A percentile compares a stretch with the other conserved stretches of the same genome.
Conservation (phyloP, 1,140 invertebrate species). For the Limonius californicus region DNA sequence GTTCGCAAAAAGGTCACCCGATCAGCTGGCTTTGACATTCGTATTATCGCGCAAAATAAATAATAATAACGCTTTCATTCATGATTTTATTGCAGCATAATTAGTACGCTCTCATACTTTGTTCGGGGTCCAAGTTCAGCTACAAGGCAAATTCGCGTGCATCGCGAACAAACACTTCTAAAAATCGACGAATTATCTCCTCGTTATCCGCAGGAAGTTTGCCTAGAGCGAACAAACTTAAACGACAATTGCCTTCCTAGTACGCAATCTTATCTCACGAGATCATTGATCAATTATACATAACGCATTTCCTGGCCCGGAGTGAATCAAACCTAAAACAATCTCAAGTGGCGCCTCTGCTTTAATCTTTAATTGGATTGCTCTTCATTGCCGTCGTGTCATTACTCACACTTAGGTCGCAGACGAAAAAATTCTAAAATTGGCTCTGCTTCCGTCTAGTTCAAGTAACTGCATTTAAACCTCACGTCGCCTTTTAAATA, state of each 20-base stretch:
- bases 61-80: constrained; percentile 23
- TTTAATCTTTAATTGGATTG: neutral
- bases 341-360: constrained; percentile 2
- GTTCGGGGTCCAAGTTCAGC: neutral
- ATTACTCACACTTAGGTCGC: neutral
- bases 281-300: neutral
- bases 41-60: constrained; percentile 19
- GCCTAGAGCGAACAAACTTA: neutral
- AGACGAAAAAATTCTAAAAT: neutral
- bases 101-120: neutral
- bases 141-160: neutral
- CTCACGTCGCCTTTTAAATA: neutral
- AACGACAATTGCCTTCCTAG: neutral
- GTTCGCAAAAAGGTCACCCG: constrained; percentile 21
- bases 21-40: constrained; percentile 29
- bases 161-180: neutral
- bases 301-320: neutral
- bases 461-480: neutral
- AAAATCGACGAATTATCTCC: constrained; percentile 1
- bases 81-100: constrained; percentile 19
- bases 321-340: neutral
- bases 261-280: constrained; percentile 12
- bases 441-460: neutral
- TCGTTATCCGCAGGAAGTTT: neutral
- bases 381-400: too few species aligned